Base-by-base conservation (phyloP, 1,140 invertebrate genomes). In the Thaumatotibia leucotreta region DNA sequence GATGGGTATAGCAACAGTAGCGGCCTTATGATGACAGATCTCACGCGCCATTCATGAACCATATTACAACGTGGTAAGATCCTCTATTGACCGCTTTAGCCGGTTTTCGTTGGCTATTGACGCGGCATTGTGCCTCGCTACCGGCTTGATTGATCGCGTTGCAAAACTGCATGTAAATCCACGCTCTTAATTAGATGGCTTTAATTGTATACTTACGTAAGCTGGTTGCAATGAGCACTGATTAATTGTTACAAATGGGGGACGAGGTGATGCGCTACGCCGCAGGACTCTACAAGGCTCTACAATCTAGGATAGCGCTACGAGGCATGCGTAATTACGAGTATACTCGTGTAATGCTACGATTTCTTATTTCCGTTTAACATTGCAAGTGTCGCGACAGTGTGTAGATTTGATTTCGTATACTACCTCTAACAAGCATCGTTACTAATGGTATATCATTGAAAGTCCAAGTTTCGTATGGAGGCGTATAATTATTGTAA, bases 1-100 rank as follows among this genome's bases (percentile, higher is more conserved):
- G 83, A 86, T 87, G 81, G 17, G 11, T 45, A 45, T n/a, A 79
- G 72, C 74, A 82, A 84, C 84, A 81, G 84, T 82, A 87, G 84
- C 66, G 68, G 66, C 63, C 58, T n/a, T n/a, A n/a, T n/a, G n/a
- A 8, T 17, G 14, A 20, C 14, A 45, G 14, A 20, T 6, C 20
- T 45, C 1, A 45, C 17, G 17, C 1, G 0, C 17, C 1, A 17
- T 20, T 20, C 17, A 0, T 20, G 24, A 20, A 32, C 17, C 24
- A 14, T 23, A n/a, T 14, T 31, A n/a, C 31, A 20, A 29, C 9
- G 33, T 1, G 5, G 20, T 45, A 45, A 11, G 17, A 8, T 45
- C 20, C 17, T 45, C 4, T 45, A 20, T 45, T 0, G 39, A 20
- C 4, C 17, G 20, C 39, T 45, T 2, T 20, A 20, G 17, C 5